Evolutionary conservation across 1,140 invertebrate genomes (phyloP).

Genomic region (Bombus consobrinus): DNA sequence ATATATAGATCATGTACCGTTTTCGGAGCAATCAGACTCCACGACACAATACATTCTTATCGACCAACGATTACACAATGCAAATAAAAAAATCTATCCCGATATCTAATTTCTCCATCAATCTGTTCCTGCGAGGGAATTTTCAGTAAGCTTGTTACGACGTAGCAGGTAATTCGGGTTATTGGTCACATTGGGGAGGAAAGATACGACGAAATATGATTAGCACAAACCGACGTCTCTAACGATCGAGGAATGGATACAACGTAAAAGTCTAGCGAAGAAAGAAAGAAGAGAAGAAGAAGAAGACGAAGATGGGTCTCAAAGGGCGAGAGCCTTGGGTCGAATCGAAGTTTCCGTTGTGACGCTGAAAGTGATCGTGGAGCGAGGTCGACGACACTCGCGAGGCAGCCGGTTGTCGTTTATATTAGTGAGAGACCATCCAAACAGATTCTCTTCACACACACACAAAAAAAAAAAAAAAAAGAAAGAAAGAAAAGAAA

Average conservation of each 20-base stretch:
- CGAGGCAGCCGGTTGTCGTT: not conserved
- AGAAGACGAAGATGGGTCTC: not conserved
- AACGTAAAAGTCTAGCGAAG: not conserved
- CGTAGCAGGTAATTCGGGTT: too few species aligned
- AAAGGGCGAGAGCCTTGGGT: not conserved
- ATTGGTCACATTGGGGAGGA: not conserved
- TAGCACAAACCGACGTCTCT: too few species aligned
- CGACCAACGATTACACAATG: too few species aligned
- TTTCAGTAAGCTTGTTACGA: too few species aligned
- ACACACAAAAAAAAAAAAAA: too few species aligned
- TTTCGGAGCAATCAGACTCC: not conserved
- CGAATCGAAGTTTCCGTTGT: not conserved
- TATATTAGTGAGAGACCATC: not conserved
- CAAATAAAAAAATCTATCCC: too few species aligned
- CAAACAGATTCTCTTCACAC: not conserved
- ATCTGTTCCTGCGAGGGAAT: too few species aligned
- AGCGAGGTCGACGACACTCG: conserved; percentile 27
- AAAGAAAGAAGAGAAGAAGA: too few species aligned
- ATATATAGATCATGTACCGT: not conserved
- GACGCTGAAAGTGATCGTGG: conserved; percentile 8
- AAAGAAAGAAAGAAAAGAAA: not conserved
- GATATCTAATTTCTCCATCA: not conserved
- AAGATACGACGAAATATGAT: not conserved
- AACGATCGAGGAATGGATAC: not conserved
- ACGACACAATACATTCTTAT: too few species aligned